These are phyloP conservation scores for Ophion slaviceki DNA, from an alignment of 2,888 invertebrate species.

Conservation along the genomic window DNA sequence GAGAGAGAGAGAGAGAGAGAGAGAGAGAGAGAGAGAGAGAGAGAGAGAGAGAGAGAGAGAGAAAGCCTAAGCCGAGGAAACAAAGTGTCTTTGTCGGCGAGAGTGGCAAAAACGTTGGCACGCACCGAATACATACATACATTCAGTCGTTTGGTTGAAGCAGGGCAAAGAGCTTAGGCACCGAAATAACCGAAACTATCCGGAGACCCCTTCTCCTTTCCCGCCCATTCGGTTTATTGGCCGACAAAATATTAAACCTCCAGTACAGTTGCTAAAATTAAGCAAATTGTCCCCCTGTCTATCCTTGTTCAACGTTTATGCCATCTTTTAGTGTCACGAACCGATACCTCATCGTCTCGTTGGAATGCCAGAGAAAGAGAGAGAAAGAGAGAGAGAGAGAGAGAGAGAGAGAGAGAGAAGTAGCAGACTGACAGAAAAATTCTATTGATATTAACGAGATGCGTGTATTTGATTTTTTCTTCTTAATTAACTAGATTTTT, in stretches of 20 bases:
- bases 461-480: no score
- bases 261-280: slow-evolving; percentile 54
- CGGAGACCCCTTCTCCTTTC: neutral
- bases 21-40: neutral
- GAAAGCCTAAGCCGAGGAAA: neutral
- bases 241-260: slow-evolving; percentile 68
- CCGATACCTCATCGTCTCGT: slow-evolving; percentile 26
- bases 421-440: no score
- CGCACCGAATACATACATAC: slow-evolving; percentile 7
- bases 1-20: neutral
- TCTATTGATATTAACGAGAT: no score
- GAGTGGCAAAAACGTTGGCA: slow-evolving; percentile 58
- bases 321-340: slow-evolving; percentile 20
- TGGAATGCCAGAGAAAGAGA: neutral
- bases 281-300: slow-evolving; percentile 2
- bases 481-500: no score
- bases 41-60: neutral
- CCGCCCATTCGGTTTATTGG: slow-evolving; percentile 57
- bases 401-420: neutral
- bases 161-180: slow-evolving; percentile 45
- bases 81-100: slow-evolving; percentile 56
- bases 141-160: slow-evolving; percentile 17
- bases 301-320: slow-evolving; percentile 10
- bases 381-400: neutral
- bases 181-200: slow-evolving; percentile 62